Conservation (phyloP, 2,888 invertebrate genomes). For the Pedicia rivosa region DNA sequence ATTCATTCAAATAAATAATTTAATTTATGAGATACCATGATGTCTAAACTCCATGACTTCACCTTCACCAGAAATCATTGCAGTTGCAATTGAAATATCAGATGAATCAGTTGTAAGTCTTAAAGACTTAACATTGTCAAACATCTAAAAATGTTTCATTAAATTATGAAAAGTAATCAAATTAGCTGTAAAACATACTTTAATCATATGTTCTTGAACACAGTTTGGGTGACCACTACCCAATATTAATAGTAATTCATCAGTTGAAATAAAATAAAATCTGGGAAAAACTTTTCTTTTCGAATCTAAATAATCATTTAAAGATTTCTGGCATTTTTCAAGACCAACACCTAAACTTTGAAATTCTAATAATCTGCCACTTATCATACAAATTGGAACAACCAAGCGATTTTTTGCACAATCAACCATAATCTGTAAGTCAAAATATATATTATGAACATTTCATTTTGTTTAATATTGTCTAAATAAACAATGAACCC, state of each 20-base stretch:
- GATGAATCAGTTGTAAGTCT: conserved; percentile 48
- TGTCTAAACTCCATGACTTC: conserved; percentile 74
- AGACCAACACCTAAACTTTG: conserved; percentile 53
- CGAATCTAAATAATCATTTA: conserved; percentile 77
- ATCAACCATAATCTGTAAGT: conserved; percentile 61
- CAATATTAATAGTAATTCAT: conserved; percentile 75
- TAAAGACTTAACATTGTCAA: conserved; percentile 72
- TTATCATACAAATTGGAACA: conserved; percentile 57
- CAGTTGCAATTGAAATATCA: conserved; percentile 51
- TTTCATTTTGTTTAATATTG: background rate
- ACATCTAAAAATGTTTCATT: conserved; percentile 78
- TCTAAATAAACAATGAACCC: too few species aligned
- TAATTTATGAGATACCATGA: conserved; percentile 20
- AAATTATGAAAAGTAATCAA: conserved; percentile 7
- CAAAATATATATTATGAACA: conserved; percentile 5
- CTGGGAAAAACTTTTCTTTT: conserved; percentile 78
- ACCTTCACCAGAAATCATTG: conserved; percentile 76
- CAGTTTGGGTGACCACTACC: conserved; percentile 71
- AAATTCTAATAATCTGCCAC: conserved; percentile 62
- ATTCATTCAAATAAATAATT: background rate
- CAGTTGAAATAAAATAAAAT: conserved; percentile 89
- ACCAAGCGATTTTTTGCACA: conserved; percentile 67
- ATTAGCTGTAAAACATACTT: conserved; percentile 38
- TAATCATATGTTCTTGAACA: conserved; percentile 87
- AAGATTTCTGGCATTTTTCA: conserved; percentile 80